These are phyloP conservation scores for Oligia strigilis DNA, from an alignment of 2,888 invertebrate genomes.

Conservation along the genomic window DNA sequence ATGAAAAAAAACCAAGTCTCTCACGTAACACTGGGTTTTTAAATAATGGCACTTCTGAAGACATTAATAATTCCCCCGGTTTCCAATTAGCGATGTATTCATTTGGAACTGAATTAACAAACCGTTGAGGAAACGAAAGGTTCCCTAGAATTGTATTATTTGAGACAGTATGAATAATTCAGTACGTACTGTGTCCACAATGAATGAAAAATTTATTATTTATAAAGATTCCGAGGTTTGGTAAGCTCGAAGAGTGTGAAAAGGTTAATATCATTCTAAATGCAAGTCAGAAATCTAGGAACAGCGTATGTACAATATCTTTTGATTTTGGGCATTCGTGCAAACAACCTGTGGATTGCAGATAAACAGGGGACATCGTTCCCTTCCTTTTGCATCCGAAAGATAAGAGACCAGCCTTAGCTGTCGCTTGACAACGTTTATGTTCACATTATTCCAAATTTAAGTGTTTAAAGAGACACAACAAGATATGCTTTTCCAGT, in stretches of 20 bases:
- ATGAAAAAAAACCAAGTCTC: constrained; percentile 40
- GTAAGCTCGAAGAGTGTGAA: neutral
- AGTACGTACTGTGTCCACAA: constrained; percentile 37
- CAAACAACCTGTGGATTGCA: constrained; percentile 3
- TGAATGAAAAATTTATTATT: constrained; percentile 54
- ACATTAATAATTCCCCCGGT: constrained; percentile 53
- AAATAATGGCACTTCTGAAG: constrained; percentile 46
- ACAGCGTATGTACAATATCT: neutral
- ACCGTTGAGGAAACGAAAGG: constrained; percentile 41
- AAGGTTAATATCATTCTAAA: neutral
- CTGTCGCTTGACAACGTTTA: neutral
- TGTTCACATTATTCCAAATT: neutral
- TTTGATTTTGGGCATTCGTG: constrained; percentile 1
- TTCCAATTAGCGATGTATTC: constrained; percentile 59
- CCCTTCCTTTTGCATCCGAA: neutral
- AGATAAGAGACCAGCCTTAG: neutral
- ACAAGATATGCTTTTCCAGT: neutral
- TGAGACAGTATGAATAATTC: constrained; percentile 56
- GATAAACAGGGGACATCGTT: neutral
- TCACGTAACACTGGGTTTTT: constrained; percentile 38
- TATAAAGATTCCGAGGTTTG: constrained; percentile 29
- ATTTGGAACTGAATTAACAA: constrained; percentile 58
- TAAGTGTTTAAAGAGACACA: neutral
- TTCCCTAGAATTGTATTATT: constrained; percentile 56
- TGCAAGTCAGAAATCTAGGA: neutral